A percentile compares a stretch with the other conserved stretches of the same genome.
phyloP scores from a whole-genome alignment of 2,888 invertebrate genomes.

The Troides helena region DNA sequence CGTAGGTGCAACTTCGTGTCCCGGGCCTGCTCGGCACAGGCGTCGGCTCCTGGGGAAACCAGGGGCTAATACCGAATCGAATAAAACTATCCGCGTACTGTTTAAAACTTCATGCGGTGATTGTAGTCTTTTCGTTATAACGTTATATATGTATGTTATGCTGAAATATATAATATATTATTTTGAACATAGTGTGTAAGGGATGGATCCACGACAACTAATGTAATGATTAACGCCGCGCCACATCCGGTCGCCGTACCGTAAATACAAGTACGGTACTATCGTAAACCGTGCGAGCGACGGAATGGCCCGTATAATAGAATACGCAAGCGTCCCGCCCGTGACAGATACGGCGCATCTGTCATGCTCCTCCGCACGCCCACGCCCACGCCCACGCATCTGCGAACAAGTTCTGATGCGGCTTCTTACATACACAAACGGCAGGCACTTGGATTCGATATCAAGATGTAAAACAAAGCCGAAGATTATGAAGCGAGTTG shows the following conservation, averaged over 20 bases:
- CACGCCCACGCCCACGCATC: constrained; percentile 20
- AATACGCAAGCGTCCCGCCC: constrained; percentile 34
- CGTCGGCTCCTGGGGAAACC: too few relatives aligned
- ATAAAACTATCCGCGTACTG: too few relatives aligned
- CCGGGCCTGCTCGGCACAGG: too few relatives aligned
- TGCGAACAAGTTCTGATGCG: constrained; percentile 30
- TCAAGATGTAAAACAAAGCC: too few relatives aligned
- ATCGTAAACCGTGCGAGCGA: constrained; percentile 29
- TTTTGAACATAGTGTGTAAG: too few relatives aligned
- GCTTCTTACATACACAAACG: neutral
- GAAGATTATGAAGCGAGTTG: too few relatives aligned
- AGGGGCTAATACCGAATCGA: too few relatives aligned
- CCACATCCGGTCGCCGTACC: constrained; percentile 14
- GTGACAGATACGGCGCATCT: constrained; percentile 50
- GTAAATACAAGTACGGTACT: constrained; percentile 27
- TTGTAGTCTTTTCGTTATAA: too few relatives aligned
- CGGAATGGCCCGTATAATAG: constrained; percentile 32
- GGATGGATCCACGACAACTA: neutral
- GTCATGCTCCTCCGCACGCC: constrained; percentile 48
- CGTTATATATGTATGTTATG: too few relatives aligned
- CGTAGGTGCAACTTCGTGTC: too few relatives aligned
- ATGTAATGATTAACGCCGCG: constrained; percentile 27
- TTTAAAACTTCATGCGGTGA: too few relatives aligned
- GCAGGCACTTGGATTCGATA: neutral
- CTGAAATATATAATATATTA: too few relatives aligned